Evolutionary conservation across 2,113 vertebrate species (phyloP), one percentile per base, ranked within the genome.

Genomic region (Heteronetta atricapilla): DNA sequence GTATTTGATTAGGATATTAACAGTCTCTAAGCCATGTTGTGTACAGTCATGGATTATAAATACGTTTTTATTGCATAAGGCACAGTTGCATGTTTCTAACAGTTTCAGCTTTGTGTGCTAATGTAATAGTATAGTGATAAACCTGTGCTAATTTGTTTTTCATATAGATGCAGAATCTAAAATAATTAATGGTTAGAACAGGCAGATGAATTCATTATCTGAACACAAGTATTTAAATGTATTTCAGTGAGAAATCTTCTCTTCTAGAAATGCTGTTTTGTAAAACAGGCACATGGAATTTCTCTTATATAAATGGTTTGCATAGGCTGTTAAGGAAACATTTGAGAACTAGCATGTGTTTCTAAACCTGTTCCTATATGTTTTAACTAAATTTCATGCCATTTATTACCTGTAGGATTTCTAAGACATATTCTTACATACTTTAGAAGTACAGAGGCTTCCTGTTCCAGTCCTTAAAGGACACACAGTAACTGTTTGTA

Each of bases 191-290:
- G 77, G 84, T 91, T 83, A 80, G 73, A 90, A 70, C 38, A 78
- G 74, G 42, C 42, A 93, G 80, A 29, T 44, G 8, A 87, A 88
- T 93, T 92, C 5, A 14, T 77, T 60, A 82, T 88, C 19, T 70
- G 85, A 82, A 83, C 76, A 59, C 76, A 96, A 97, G 86, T 63
- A 52, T 91, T 86, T 91, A 60, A 72, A 77, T 70, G 18, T 55
- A 38, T 63, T 84, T 62, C 79, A 76, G 46, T 82, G 80, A 95
- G 69, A 82, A 95, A 70, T 16, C 80, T 62, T 75, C 81, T 34
- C 14, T 95, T 91, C 55, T 88, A 77, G 82, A 88, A 95, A 81
- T 34, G 36, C 64, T 94, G 83, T 89, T 96, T 90, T 92, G 59
- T 36, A 82, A 69, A 94, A 59, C 23, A 83, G n/a, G 72, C 6